Evolutionary conservation across 2,888 invertebrate species (phyloP).

Genomic region (Caenorhabditis doughertyi): DNA sequence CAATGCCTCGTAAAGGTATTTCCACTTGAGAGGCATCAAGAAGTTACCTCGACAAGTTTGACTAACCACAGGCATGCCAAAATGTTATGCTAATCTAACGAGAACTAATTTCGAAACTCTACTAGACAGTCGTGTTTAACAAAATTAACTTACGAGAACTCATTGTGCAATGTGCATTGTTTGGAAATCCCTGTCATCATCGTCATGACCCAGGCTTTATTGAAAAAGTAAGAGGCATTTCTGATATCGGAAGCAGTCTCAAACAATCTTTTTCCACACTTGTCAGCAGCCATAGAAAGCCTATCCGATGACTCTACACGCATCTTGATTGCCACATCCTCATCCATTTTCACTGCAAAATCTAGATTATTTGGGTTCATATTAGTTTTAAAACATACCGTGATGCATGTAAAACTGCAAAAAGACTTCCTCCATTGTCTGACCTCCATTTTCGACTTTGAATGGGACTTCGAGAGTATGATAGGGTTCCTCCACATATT

Average conservation of each 20-base stretch:
- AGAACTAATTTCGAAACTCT: too few species aligned
- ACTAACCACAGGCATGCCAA: too few species aligned
- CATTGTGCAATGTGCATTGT: neutral
- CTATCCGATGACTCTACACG: neutral
- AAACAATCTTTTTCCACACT: conserved; percentile 37
- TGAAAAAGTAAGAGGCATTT: conserved; percentile 8
- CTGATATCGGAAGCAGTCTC: conserved; percentile 6
- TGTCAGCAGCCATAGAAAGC: conserved; percentile 22
- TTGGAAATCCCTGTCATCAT: conserved; percentile 11
- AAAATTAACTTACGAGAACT: conserved; percentile 30
- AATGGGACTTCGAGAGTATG: conserved; percentile 32
- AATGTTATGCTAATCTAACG: too few species aligned
- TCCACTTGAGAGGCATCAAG: too few species aligned
- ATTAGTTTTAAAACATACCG: neutral
- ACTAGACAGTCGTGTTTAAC: too few species aligned
- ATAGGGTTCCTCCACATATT: neutral
- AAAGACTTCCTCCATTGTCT: conserved; percentile 23
- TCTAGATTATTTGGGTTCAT: neutral
- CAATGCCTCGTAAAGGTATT: too few species aligned
- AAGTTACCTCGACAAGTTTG: too few species aligned
- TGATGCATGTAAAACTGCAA: conserved; percentile 35
- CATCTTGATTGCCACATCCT: conserved; percentile 29
- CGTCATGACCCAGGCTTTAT: neutral
- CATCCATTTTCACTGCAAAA: conserved; percentile 21
- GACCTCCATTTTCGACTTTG: conserved; percentile 1